phyloP scores from a whole-genome alignment of 2,888 invertebrate species.

The Orchesella flavescens region DNA sequence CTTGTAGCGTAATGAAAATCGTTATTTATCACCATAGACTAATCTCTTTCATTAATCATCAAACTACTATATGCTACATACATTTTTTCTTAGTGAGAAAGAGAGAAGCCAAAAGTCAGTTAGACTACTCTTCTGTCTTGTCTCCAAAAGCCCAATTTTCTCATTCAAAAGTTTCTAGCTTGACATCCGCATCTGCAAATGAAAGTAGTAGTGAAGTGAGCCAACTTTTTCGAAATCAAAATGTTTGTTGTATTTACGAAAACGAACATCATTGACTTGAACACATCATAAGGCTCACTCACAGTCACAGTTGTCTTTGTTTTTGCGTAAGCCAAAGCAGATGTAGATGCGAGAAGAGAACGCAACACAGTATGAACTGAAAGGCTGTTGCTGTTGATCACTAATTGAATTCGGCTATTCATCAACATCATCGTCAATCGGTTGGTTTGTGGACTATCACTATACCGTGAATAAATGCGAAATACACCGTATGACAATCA shows the following conservation, averaged over 20 bases:
- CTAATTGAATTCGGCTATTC: slow-evolving; percentile 50
- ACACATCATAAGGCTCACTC: no score
- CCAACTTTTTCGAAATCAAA: background rate
- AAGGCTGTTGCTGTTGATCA: background rate
- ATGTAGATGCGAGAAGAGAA: no score
- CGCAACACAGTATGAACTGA: no score
- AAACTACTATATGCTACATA: slow-evolving; percentile 2
- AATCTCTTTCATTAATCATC: slow-evolving; percentile 57
- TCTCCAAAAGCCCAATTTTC: slow-evolving; percentile 55
- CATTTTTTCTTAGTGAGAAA: no score
- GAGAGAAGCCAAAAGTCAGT: background rate
- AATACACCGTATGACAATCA: slow-evolving; percentile 1
- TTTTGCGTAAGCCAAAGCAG: no score
- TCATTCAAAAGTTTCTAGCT: slow-evolving; percentile 34
- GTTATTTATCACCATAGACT: slow-evolving; percentile 53
- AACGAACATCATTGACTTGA: no score
- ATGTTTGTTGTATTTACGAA: no score
- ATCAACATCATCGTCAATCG: slow-evolving; percentile 28
- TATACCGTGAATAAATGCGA: background rate
- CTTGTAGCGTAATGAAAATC: slow-evolving; percentile 32
- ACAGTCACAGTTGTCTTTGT: no score
- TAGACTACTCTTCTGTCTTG: slow-evolving; percentile 5
- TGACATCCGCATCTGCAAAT: slow-evolving; percentile 7
- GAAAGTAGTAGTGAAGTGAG: background rate
- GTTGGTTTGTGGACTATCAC: no score